Base-by-base conservation (phyloP, 1,140 invertebrate genomes). In the Portunus trituberculatus region DNA sequence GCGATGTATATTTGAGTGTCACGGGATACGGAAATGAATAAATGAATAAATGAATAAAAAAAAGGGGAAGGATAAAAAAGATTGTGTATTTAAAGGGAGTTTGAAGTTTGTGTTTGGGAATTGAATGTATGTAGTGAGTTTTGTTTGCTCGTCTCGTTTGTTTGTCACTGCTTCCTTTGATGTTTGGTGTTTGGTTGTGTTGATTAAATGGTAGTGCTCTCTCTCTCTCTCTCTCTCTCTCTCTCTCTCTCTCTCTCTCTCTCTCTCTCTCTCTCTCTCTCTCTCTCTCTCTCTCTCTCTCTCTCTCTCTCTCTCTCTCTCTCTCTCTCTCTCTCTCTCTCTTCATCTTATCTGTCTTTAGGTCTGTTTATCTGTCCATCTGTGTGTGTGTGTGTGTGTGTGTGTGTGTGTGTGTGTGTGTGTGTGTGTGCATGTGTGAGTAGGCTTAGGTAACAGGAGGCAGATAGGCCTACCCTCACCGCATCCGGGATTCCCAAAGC, bases 341-440 rank as follows among this genome's bases (percentile, higher is more conserved):
- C 84, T 12, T 20, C n/a, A 3, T n/a, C 12, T 20, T 59, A 59
- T 59, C 52, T 59, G 52, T 46, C 25, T 46, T 0, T 89, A 46
- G 48, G 32, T 45, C 31, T 89, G 32, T 39, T n/a, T 89, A 46
- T 39, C 4, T 89, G 87, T 45, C 25, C 25, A 46, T 39, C 31
- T 89, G 2, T 89, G 25, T 89, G 87, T 89, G 29, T 39, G 32
- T 89, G 29, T 86, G n/a, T 86, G 14, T 86, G 84, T 86, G 84
- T 39, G 84, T 86, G 84, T 39, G 32, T 86, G 12, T 28, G 84
- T 86, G 84, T 86, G 12, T 86, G 84, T 86, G 84, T 86, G 84
- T 86, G 84, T 86, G 84, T 86, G 84, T 86, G 84, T 86, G 84
- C n/a, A 25, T 86, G 84, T 86, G 84, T 86, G 84, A 16, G n/a